Evolutionary conservation across 1,140 invertebrate species (phyloP), one percentile per base, ranked within the genome.

Genomic region (Lerema accius): DNA sequence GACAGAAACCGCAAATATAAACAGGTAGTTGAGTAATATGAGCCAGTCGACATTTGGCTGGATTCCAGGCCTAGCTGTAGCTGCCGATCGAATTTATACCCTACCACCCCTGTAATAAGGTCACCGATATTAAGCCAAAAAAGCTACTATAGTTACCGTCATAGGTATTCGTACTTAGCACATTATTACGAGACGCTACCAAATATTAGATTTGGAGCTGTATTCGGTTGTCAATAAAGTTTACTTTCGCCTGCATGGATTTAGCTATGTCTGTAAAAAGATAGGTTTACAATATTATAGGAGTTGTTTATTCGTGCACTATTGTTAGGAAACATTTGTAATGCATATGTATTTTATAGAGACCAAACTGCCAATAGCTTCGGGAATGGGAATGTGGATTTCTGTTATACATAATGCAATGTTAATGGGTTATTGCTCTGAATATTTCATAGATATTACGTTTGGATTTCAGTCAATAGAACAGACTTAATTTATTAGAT

Each of bases 1-100:
- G 13, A 17, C 43, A 56, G 40, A 40, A 40, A 56, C 53, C 53
- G 53, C 53, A 56, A 56, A 56, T 56, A 56, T 56, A 56, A 56
- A 56, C 53, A 56, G 53, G 53, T 56, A 56, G 39, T 14, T 43
- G 10, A 32, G 51, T 55, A 43, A 56, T 17, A 56, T 28, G 40
- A 43, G 53, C 28, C 32, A 14, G 53, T 11, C 39, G 26, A 26
- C 53, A 56, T 45, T 56, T 56, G 53, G 53, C 53, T 56, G 53
- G 28, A 17, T 45, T 56, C 53, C 53, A 56, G 53, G 53, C 53
- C 40, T 56, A 42, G 50, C 43, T 23, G 14, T n/a, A 1, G 1
- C 11, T 48, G 45, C 45, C n/a, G 19, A 10, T 4, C 4, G 10
- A 48, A 42, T 26, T 43, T 15, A 16, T 26, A 55, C 51, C 51